These are phyloP conservation scores for Drosophila varians DNA, from an alignment of 1,140 invertebrate genomes.

Conservation along the genomic window DNA sequence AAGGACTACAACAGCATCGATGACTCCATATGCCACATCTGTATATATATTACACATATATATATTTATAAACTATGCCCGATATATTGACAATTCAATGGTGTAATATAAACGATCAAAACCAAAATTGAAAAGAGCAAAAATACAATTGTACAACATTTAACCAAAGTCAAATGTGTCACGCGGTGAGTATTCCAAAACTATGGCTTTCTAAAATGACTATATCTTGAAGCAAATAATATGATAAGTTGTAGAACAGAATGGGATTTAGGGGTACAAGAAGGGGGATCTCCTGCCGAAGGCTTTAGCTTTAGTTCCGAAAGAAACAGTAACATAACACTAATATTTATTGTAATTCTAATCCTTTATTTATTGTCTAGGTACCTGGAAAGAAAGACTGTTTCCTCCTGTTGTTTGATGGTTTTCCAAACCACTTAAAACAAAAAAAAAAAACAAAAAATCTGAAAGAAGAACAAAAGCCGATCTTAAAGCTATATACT, in stretches of 20 bases:
- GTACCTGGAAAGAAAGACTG: conserved; percentile 84
- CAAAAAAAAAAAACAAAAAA: conserved; percentile 41
- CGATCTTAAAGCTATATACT: conserved; percentile 36
- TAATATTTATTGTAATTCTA: too few species aligned
- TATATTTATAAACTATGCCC: conserved; percentile 52
- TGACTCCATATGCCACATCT: conserved; percentile 59
- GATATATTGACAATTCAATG: conserved; percentile 59
- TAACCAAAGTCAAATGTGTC: conserved; percentile 79
- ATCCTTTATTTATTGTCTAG: conserved; percentile 23
- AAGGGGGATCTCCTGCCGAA: background rate
- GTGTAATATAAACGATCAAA: conserved; percentile 58
- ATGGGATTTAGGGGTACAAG: background rate
- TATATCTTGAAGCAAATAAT: background rate
- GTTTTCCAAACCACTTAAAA: conserved; percentile 82
- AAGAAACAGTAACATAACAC: too few species aligned
- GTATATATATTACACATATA: conserved; percentile 57
- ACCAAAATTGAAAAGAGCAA: conserved; percentile 22
- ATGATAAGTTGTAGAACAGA: background rate
- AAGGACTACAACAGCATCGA: conserved; percentile 34
- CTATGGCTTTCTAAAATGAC: background rate
- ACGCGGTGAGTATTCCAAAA: conserved; percentile 69
- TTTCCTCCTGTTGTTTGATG: conserved; percentile 84
- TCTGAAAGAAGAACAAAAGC: conserved; percentile 18
- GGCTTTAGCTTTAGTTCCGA: too few species aligned
- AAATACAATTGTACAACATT: conserved; percentile 71